Evolutionary conservation across 2,888 invertebrate genomes (phyloP), one percentile per base, ranked within the genome.

Genomic region (Anodontia alba): DNA sequence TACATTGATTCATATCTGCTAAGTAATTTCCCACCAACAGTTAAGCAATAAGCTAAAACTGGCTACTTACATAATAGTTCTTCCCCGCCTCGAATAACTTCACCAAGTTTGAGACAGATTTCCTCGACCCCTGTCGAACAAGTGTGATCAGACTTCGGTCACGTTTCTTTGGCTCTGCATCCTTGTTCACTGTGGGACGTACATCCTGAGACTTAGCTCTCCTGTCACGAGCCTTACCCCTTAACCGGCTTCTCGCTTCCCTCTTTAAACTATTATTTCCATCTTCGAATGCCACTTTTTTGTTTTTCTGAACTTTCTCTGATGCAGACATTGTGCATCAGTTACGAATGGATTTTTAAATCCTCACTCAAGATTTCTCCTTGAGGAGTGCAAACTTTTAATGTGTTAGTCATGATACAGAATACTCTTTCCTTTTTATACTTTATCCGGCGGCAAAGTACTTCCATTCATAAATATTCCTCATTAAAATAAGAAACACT

Each of bases 211-310:
- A 85, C 36, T 85, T 85, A 26, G 85, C 80, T 54, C 85, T 69
- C 12, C 85, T 75, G 70, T 83, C 85, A n/a, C 78, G 67, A 57
- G 42, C 54, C 7, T 67, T 31, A n/a, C 68, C 82, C 1, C 85
- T 78, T 20, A 78, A 83, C 23, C 77, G 68, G 70, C 85, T 85
- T 17, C 85, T 67, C 10, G 82, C 57, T n/a, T 82, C 80, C 3
- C 85, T 46, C n/a, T 73, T 71, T 8, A 82, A 78, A 10, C 26
- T 33, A 67, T 76, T 80, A 31, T 66, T 75, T 29, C 80, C 85
- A 80, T 85, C 82, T 26, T 85, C 85, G 75, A 85, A 85, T 76
- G 77, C 85, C 57, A 85, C 85, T 76, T 85, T 85, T 76, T 85
- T 85, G 73, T 82, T 85, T 72, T 80, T 77, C 57, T 82, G 82